Conservation (phyloP, 2,888 invertebrate genomes). For the Athripsodes cinereus region DNA sequence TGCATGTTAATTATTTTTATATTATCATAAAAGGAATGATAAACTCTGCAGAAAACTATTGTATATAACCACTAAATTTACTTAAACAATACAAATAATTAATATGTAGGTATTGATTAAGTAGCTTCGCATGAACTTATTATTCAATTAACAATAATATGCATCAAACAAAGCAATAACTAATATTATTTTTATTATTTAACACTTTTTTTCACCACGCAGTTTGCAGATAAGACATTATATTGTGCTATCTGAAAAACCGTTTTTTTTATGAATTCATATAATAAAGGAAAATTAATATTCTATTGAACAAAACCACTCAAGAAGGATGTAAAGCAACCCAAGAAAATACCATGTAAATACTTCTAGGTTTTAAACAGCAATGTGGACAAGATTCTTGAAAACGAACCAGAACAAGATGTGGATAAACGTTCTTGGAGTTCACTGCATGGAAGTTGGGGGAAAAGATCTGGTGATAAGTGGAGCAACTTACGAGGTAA, state of each 20-base stretch:
- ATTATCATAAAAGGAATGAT: not conserved
- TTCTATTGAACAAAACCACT: no score
- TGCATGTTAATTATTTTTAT: not conserved
- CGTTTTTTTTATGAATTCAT: no score
- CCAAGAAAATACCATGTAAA: not conserved
- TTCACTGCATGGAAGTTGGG: slow-evolving; percentile 67
- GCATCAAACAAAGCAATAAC: no score
- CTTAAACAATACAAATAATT: not conserved
- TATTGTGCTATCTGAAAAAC: no score
- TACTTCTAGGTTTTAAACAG: slow-evolving; percentile 20
- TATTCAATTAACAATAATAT: no score
- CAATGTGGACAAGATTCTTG: slow-evolving; percentile 24
- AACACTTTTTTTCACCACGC: no score
- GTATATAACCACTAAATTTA: not conserved
- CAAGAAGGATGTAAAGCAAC: no score
- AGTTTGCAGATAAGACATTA: no score
- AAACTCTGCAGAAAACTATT: not conserved
- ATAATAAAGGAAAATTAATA: no score
- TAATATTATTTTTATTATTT: no score
- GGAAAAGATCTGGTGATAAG: slow-evolving; percentile 55
- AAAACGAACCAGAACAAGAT: slow-evolving; percentile 31
- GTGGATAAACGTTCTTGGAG: slow-evolving; percentile 63
- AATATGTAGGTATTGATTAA: not conserved
- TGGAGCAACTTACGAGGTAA: slow-evolving; percentile 18
- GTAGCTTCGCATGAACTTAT: not conserved